Conservation (phyloP, 2,888 invertebrate genomes). For the Elysia crispata region DNA sequence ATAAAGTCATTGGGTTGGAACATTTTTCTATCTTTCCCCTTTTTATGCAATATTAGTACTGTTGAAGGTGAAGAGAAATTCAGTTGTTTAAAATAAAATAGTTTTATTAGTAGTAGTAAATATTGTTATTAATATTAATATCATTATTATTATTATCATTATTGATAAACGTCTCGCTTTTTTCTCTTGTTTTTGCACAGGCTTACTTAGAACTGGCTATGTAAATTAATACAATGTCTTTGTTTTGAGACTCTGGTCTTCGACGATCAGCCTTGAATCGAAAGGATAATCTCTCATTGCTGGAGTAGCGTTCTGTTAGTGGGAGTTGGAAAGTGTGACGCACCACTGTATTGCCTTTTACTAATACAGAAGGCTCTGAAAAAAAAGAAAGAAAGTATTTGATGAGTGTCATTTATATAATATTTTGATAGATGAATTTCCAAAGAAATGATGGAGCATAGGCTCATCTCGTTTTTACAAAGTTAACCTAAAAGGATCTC, state of each 20-base stretch:
- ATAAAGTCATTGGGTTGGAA: too few species aligned
- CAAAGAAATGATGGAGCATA: too few species aligned
- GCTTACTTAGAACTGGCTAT: constrained; percentile 60
- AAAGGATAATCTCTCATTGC: constrained; percentile 61
- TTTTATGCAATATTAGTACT: too few species aligned
- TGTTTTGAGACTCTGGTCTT: constrained; percentile 30
- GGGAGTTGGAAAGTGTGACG: constrained; percentile 60
- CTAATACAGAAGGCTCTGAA: constrained; percentile 54
- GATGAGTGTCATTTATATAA: too few species aligned
- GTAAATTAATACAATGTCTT: constrained; percentile 59
- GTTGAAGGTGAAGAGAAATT: too few species aligned
- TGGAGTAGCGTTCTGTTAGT: constrained; percentile 54
- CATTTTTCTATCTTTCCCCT: too few species aligned
- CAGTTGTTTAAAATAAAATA: not conserved
- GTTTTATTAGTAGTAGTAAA: not conserved
- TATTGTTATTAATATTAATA: not conserved
- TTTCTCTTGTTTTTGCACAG: too few species aligned
- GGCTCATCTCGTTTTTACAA: too few species aligned
- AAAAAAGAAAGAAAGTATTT: too few species aligned
- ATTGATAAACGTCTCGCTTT: not conserved
- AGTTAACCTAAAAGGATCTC: too few species aligned
- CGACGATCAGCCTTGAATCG: constrained; percentile 56
- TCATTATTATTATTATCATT: too few species aligned
- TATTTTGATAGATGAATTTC: too few species aligned
- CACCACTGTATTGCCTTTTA: constrained; percentile 61